phyloP scores from a whole-genome alignment of 2,113 vertebrate species.

The Sialia sialis region DNA sequence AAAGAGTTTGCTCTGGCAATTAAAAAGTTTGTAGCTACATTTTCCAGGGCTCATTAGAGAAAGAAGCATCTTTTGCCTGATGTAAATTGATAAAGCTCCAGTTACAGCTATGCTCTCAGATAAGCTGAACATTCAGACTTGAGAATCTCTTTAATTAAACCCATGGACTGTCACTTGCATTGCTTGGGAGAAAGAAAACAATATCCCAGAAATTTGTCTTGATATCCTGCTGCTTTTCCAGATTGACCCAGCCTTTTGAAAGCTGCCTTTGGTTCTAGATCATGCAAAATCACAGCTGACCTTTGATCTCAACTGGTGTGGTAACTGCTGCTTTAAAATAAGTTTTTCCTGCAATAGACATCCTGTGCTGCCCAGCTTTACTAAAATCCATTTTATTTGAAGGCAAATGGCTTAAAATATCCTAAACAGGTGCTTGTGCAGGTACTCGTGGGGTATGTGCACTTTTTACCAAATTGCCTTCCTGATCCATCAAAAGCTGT shows the following conservation, averaged over 20 bases:
- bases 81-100: neutral
- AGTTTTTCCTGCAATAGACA: neutral
- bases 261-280: neutral
- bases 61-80: neutral
- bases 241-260: too few relatives aligned
- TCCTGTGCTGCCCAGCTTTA: neutral
- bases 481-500: neutral
- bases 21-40: rapidly evolving
- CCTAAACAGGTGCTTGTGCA: neutral
- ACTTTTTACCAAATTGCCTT: neutral
- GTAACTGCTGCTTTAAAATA: neutral
- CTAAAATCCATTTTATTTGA: neutral
- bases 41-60: neutral
- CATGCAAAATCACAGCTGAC: neutral
- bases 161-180: neutral
- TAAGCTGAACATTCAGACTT: neutral
- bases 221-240: neutral
- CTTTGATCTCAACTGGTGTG: neutral
- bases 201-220: neutral
- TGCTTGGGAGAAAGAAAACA: neutral
- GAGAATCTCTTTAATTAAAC: neutral
- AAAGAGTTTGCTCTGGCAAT: neutral
- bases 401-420: neutral
- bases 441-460: neutral
- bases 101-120: neutral